Percentiles rank a stretch among this genome's conserved stretches.
Evolutionary conservation across 2,888 invertebrate genomes (phyloP).

Genomic region (Mechanitis mazaeus): DNA sequence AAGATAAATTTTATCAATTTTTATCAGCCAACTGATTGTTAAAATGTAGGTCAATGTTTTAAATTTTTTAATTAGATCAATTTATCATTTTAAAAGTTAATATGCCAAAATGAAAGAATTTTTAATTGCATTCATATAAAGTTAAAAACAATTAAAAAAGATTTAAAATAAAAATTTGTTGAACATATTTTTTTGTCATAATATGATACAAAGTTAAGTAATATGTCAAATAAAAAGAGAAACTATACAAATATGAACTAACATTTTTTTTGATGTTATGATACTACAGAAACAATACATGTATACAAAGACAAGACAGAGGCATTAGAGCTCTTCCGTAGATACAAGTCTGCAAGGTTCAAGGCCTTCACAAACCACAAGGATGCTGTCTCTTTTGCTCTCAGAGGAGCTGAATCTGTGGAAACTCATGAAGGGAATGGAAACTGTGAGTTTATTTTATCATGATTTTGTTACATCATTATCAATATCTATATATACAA

Average conservation of each 20-base stretch:
- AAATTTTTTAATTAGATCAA: background rate
- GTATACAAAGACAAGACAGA: slow-evolving; percentile 84
- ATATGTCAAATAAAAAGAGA: too few relatives aligned
- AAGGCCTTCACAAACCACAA: slow-evolving; percentile 84
- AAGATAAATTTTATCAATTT: slow-evolving; percentile 22
- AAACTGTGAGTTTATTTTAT: slow-evolving; percentile 48
- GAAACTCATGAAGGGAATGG: slow-evolving; percentile 67
- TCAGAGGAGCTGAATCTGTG: slow-evolving; percentile 79
- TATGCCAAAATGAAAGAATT: background rate
- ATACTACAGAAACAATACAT: slow-evolving; percentile 61
- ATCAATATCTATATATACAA: too few relatives aligned
- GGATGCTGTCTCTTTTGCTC: slow-evolving; percentile 86
- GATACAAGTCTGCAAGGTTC: slow-evolving; percentile 86
- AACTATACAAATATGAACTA: background rate
- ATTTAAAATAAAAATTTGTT: slow-evolving; percentile 12
- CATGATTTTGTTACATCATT: too few relatives aligned
- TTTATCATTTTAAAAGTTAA: too few relatives aligned
- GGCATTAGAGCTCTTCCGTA: slow-evolving; percentile 85
- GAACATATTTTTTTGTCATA: too few relatives aligned
- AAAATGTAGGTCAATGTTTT: slow-evolving; percentile 30
- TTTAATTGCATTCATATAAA: background rate
- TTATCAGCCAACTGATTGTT: slow-evolving; percentile 8
- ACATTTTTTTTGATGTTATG: background rate
- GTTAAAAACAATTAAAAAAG: background rate
- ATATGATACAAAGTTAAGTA: too few relatives aligned